Evolutionary conservation across 2,888 invertebrate species (phyloP).

Genomic region (Molanna angustata): DNA sequence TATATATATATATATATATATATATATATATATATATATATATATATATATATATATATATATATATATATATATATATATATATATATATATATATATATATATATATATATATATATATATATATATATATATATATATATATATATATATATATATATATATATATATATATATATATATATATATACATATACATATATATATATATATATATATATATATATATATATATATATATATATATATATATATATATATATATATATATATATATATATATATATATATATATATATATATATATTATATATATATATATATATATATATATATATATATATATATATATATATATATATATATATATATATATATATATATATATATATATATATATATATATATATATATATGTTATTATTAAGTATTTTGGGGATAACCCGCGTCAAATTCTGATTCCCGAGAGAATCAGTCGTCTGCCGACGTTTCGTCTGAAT

Average conservation of each 20-base stretch:
- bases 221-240: background rate
- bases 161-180: background rate
- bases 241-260: background rate
- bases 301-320: background rate
- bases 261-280: background rate
- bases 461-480: no score
- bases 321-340: background rate
- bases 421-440: no score
- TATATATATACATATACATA: background rate
- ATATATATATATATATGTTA: no score
- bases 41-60: constrained; percentile 6
- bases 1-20: no score
- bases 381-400: background rate
- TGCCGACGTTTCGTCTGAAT: no score
- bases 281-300: background rate
- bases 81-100: constrained; percentile 7
- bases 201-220: background rate
- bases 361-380: background rate
- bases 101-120: constrained; percentile 6
- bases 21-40: constrained; percentile 5
- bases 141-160: background rate
- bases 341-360: background rate
- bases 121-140: constrained; percentile 6
- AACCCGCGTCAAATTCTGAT: no score
- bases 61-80: constrained; percentile 7